Conservation (phyloP, 2,888 invertebrate species). For the Callyntrura sp. region DNA sequence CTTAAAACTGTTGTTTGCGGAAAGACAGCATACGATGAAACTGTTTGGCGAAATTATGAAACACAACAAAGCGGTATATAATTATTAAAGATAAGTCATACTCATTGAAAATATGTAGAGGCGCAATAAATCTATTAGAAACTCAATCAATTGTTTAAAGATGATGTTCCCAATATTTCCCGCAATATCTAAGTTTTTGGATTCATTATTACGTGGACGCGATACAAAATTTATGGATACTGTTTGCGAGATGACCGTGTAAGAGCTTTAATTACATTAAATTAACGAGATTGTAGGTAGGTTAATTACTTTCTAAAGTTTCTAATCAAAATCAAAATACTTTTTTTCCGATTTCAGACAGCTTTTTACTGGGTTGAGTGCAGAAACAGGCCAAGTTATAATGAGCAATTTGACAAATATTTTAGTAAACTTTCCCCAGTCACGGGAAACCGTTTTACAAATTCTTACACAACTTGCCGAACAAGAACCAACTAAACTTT, state of each 20-base stretch:
- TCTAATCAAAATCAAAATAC: too few relatives aligned
- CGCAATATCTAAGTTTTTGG: conserved; percentile 64
- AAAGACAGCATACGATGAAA: conserved; percentile 27
- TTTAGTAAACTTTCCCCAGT: conserved; percentile 63
- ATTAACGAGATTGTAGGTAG: neutral
- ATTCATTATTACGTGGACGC: conserved; percentile 60
- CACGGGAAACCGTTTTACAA: conserved; percentile 70
- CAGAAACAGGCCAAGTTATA: conserved; percentile 71
- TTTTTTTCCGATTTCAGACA: conserved; percentile 47
- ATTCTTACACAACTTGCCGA: conserved; percentile 73
- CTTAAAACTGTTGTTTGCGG: conserved; percentile 50
- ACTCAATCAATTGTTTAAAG: conserved; percentile 27
- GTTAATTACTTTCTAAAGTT: neutral
- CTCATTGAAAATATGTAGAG: too few relatives aligned
- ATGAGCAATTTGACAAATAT: conserved; percentile 67
- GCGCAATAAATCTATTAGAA: neutral
- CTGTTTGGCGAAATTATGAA: conserved; percentile 67
- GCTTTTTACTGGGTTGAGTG: conserved; percentile 68
- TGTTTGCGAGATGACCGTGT: conserved; percentile 64
- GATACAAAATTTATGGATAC: conserved; percentile 67
- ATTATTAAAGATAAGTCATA: neutral
- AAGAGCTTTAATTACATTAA: too few relatives aligned
- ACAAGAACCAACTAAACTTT: conserved; percentile 68
- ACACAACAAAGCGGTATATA: conserved; percentile 61
- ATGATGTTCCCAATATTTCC: conserved; percentile 75